Percentiles rank a stretch among this genome's conserved stretches.
Evolutionary conservation across 92 coral and sea anemone genomes (phyloP).

Genomic region (Siderastrea radians): DNA sequence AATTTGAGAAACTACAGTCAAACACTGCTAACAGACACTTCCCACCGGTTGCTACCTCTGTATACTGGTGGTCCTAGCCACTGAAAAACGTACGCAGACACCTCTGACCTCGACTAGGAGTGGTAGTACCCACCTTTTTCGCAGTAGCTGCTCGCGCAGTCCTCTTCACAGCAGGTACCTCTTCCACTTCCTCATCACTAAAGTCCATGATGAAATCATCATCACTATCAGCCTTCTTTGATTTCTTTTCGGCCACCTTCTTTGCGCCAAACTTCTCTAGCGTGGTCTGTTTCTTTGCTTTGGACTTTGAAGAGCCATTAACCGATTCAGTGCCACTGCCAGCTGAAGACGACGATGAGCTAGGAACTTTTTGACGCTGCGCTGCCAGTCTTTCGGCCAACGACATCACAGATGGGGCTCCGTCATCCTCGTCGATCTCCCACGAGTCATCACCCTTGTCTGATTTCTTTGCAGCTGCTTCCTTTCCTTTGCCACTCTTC

Average conservation of each 20-base stretch:
- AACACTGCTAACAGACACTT: too few relatives aligned
- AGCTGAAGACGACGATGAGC: constrained; percentile 62
- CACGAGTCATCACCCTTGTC: constrained; percentile 38
- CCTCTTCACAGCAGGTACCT: constrained; percentile 23
- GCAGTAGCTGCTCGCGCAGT: background rate
- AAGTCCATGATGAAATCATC: constrained; percentile 79
- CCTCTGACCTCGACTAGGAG: background rate
- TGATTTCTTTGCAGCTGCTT: constrained; percentile 20
- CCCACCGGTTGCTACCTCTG: too few relatives aligned
- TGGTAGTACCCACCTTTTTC: background rate
- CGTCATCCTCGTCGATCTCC: constrained; percentile 58
- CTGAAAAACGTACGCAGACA: too few relatives aligned
- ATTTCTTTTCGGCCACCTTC: constrained; percentile 14
- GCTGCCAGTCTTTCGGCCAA: constrained; percentile 81
- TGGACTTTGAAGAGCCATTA: constrained; percentile 1
- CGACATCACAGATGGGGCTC: constrained; percentile 63
- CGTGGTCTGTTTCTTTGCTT: constrained; percentile 54
- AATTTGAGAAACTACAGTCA: too few relatives aligned
- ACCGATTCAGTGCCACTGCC: constrained; percentile 41
- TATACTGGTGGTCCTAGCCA: too few relatives aligned
- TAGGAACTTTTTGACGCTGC: constrained; percentile 59
- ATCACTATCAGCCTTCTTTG: constrained; percentile 36
- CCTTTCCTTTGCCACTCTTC: constrained; percentile 29
- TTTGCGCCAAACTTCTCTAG: constrained; percentile 48
- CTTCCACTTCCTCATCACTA: constrained; percentile 65